Percentiles rank a stretch among this genome's conserved stretches.
Conservation (phyloP, 2,888 invertebrate genomes). For the Sepiola atlantica region DNA sequence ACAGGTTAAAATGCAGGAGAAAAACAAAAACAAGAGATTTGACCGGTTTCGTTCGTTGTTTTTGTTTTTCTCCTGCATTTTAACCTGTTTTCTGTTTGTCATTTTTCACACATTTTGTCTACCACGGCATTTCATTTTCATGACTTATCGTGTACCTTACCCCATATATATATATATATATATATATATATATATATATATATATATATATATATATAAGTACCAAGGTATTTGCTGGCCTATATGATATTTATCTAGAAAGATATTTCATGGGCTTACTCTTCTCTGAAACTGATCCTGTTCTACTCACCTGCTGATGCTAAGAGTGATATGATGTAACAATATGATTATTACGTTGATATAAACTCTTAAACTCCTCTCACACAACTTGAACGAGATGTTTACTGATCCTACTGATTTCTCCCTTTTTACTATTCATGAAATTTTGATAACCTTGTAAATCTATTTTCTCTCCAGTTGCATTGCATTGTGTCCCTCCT, state of each 20-base stretch:
- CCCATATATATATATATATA: too few species aligned
- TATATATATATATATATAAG: too few species aligned
- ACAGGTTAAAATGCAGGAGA: too few species aligned
- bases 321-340: background rate
- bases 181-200: too few species aligned
- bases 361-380: background rate
- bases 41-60: too few species aligned
- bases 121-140: too few species aligned
- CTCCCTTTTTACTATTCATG: background rate
- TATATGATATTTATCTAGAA: background rate
- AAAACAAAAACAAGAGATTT: too few species aligned
- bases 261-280: background rate
- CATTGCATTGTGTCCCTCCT: background rate
- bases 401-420: background rate
- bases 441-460: background rate
- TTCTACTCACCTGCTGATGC: background rate
- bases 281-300: background rate
- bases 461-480: background rate
- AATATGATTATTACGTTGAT: background rate
- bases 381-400: background rate
- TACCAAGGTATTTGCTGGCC: background rate
- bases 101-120: too few species aligned
- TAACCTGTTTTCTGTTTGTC: too few species aligned
- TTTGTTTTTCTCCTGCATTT: too few species aligned
- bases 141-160: too few species aligned